Evolutionary conservation across 2,113 vertebrate genomes (phyloP), one percentile per base, ranked within the genome.

Genomic region (Hydrolagus affinis): DNA sequence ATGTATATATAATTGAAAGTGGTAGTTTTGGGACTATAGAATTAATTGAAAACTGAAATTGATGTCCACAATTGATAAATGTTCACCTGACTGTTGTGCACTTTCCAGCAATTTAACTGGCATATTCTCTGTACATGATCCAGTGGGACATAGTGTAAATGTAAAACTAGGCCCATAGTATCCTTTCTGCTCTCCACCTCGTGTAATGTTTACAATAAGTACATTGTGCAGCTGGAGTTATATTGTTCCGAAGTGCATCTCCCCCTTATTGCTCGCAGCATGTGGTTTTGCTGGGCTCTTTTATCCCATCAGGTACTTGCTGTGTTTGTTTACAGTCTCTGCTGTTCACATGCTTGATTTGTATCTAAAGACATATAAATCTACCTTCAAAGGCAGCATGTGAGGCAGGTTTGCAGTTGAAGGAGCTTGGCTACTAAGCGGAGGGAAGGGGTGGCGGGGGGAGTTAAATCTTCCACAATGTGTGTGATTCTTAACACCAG

Each of bases 341-440:
- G 91, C 92, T 90, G 93, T 90, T 90, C 87, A 86, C 86, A 90
- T 89, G 89, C 89, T 91, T 89, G 89, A 91, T 92, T 92, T 90
- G 90, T 91, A 89, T 91, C 92, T 89, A 62, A 91, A 92, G 93
- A 92, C 91, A 91, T 89, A 94, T 92, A 94, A 94, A 94, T 92
- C 89, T 90, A 86, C 88, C 92, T 95, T 95, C 94, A 95, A 93
- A 94, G 89, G 89, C 91, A 89, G 88, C 87, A 90, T 89, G 88
- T 90, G 92, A 90, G 89, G 87, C 88, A 91, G 87, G 25, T 66
- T 83, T 17, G 11, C 62, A 83, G 28, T 32, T 30, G 25, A 68
- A 14, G 25, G 89, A 91, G 90, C 87, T 90, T 89, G 90, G 88
- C 89, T 85, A 87, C 90, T 86, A 88, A 66, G 19, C 25, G 23